These are phyloP conservation scores for Clarias gariepinus DNA, from an alignment of 2,113 vertebrate species.

Conservation along the genomic window DNA sequence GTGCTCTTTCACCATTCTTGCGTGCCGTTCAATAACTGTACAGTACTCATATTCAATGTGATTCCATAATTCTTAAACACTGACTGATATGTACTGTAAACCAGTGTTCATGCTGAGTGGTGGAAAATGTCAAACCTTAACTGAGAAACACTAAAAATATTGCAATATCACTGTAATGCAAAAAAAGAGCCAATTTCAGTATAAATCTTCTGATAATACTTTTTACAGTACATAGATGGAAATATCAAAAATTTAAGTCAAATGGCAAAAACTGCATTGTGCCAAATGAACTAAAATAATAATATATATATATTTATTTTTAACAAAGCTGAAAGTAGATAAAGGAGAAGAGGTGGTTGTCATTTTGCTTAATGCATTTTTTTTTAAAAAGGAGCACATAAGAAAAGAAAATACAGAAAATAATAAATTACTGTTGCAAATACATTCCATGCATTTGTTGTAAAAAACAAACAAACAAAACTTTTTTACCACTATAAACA, in stretches of 20 bases:
- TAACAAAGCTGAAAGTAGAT: background rate
- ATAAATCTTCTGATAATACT: background rate
- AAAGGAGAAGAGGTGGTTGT: background rate
- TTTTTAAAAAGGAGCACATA: constrained; percentile 34
- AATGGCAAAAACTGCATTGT: constrained; percentile 1
- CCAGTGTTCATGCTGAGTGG: constrained; percentile 13
- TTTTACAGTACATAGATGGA: constrained; percentile 21
- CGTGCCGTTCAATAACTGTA: constrained; percentile 29
- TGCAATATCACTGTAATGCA: constrained; percentile 30
- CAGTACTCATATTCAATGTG: background rate
- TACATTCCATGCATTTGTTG: constrained; percentile 53
- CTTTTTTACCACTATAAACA: constrained; percentile 43
- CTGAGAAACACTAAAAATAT: constrained; percentile 2
- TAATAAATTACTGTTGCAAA: constrained; percentile 55
- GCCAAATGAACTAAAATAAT: constrained; percentile 31
- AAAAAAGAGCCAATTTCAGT: constrained; percentile 12
- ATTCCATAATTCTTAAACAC: constrained; percentile 10
- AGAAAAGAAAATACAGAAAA: constrained; percentile 47
- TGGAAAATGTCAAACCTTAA: background rate
- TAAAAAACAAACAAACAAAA: constrained; percentile 43
- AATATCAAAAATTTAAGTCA: constrained; percentile 13
- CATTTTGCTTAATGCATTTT: constrained; percentile 5
- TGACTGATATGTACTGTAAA: constrained; percentile 4
- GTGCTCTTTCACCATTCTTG: constrained; percentile 65
- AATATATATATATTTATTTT: background rate